Conservation (phyloP, 2,888 invertebrate species). For the Epinotia bilunana region DNA sequence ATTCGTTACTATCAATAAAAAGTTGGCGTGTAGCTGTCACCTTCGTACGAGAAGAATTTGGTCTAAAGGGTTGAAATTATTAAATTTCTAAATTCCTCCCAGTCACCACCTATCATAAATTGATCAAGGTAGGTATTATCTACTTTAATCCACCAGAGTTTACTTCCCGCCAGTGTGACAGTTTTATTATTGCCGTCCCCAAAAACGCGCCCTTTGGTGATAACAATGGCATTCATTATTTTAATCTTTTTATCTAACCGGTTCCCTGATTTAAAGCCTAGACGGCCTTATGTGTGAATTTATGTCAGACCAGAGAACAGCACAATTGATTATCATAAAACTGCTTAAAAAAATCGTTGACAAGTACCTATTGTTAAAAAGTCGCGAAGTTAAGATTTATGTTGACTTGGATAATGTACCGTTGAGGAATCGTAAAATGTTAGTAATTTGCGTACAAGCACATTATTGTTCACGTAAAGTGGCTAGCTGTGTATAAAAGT, state of each 20-base stretch:
- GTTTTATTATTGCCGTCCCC: constrained; percentile 5
- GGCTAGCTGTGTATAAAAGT: neutral
- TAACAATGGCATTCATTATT: constrained; percentile 6
- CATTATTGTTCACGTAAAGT: constrained; percentile 5
- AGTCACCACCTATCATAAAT: too few relatives aligned
- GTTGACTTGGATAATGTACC: too few relatives aligned
- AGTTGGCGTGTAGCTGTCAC: too few relatives aligned
- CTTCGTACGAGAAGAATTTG: too few relatives aligned
- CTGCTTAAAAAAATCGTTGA: neutral
- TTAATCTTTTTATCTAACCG: constrained; percentile 1
- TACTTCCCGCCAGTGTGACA: neutral
- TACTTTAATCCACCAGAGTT: neutral
- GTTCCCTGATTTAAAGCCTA: neutral
- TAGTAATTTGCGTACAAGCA: constrained; percentile 14
- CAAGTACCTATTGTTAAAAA: neutral
- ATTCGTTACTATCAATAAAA: too few relatives aligned
- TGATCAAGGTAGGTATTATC: neutral
- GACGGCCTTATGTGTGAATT: neutral
- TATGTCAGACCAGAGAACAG: neutral
- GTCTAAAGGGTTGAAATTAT: too few relatives aligned
- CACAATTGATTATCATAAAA: neutral
- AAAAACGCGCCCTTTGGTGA: constrained; percentile 1
- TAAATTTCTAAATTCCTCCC: too few relatives aligned
- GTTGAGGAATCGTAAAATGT: constrained; percentile 8
- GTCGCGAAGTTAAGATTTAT: neutral